A percentile compares a stretch with the other conserved stretches of the same genome.
phyloP scores from a whole-genome alignment of 2,888 invertebrate species.

The Pachymerium ferrugineum region DNA sequence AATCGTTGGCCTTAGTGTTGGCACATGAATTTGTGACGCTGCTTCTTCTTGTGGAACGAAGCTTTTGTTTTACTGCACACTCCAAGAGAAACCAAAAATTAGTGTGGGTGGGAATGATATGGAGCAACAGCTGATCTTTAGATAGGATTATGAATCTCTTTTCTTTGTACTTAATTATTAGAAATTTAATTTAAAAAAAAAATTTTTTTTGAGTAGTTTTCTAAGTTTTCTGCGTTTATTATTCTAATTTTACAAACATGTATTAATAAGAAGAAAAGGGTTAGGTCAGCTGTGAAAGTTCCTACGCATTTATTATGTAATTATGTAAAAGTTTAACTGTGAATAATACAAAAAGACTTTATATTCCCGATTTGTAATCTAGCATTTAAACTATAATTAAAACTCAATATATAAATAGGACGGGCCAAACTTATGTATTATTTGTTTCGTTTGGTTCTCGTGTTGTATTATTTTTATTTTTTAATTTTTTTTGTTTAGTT shows the following conservation, averaged over 20 bases:
- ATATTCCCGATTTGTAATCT: not conserved
- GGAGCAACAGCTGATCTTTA: not conserved
- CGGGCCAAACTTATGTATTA: not conserved
- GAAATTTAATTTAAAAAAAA: not conserved
- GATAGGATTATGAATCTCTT: not conserved
- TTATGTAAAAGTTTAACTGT: not conserved
- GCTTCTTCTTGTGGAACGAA: not conserved
- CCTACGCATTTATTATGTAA: too few species aligned
- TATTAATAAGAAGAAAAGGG: too few species aligned
- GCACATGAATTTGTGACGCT: not conserved
- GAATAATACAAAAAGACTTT: not conserved
- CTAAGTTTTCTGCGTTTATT: not conserved
- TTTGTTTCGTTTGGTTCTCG: not conserved
- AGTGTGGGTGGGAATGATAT: not conserved
- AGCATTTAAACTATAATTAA: not conserved
- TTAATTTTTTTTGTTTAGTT: not conserved
- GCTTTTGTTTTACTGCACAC: not conserved
- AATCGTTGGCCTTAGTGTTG: constrained; percentile 30
- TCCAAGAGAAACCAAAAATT: not conserved
- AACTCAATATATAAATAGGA: not conserved
- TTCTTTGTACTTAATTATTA: not conserved
- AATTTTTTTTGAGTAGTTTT: not conserved
- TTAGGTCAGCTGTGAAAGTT: too few species aligned
- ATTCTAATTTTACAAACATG: too few species aligned
- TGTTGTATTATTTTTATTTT: not conserved